Percentiles rank a stretch among this genome's conserved stretches.
Evolutionary conservation across 2,113 vertebrate species (phyloP).

Genomic region (Pardalotus punctatus): DNA sequence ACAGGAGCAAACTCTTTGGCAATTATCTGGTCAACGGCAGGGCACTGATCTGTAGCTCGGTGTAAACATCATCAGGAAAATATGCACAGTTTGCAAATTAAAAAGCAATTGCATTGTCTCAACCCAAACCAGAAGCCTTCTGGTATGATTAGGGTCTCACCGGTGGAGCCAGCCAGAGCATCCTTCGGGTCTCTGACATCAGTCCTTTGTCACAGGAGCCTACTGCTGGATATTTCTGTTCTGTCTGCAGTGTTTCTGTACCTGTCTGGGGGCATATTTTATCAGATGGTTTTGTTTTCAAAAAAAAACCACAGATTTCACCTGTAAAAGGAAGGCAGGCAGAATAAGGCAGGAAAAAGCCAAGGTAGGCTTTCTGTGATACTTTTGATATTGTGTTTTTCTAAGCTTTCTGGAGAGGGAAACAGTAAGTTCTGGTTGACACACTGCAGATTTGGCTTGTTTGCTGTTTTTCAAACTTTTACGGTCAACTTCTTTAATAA

Average conservation of each 20-base stretch:
- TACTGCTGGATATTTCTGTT: neutral
- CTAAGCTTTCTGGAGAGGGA: neutral
- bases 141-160: neutral
- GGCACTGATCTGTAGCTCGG: neutral
- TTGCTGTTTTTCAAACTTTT: neutral
- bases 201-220: neutral
- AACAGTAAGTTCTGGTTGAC: neutral
- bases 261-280: neutral
- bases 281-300: neutral
- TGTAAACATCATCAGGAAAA: constrained; percentile 33
- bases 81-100: constrained; percentile 47
- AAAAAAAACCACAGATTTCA: neutral
- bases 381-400: neutral
- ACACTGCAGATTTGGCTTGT: neutral
- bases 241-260: neutral
- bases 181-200: neutral
- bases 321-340: neutral
- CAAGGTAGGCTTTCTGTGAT: neutral
- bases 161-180: neutral
- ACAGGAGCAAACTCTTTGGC: constrained; percentile 9
- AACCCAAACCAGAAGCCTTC: neutral
- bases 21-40: constrained; percentile 36
- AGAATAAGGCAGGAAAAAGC: neutral
- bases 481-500: neutral
- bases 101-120: constrained; percentile 17